phyloP scores from a whole-genome alignment of 2,797 vertebrate genomes.

The Morelia viridis region DNA sequence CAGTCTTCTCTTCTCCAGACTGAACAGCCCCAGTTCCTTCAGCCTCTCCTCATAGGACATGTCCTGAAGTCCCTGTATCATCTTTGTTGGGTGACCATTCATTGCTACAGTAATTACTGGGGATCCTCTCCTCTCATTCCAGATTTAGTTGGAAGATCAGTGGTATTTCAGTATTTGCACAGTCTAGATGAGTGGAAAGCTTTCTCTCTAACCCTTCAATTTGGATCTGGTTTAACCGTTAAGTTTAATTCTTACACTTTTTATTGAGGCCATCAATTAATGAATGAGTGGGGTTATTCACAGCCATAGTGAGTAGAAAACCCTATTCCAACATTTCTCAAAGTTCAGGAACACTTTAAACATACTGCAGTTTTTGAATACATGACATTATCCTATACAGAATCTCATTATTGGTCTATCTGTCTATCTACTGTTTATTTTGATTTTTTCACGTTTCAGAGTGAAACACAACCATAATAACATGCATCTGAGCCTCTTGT shows the following conservation, averaged over 20 bases:
- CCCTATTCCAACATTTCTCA: not conserved
- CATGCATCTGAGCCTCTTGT: not conserved
- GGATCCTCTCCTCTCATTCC: conserved; percentile 8
- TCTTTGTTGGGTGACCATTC: conserved; percentile 7
- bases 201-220: not conserved
- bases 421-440: not conserved
- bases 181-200: conserved; percentile 5
- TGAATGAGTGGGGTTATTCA: not conserved
- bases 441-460: not conserved
- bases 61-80: too few relatives aligned
- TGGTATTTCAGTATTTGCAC: conserved; percentile 9
- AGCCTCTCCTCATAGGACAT: too few relatives aligned
- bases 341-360: not conserved
- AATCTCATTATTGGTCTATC: not conserved
- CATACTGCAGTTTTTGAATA: not conserved
- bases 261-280: not conserved
- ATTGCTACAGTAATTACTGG: not conserved
- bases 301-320: not conserved
- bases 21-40: too few relatives aligned
- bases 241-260: not conserved
- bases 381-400: not conserved
- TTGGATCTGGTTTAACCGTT: not conserved
- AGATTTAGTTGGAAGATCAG: conserved; percentile 25
- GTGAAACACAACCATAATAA: not conserved
- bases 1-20: too few relatives aligned